Conservation (phyloP, 2,113 vertebrate genomes). For the Coptodon bakossiorum region DNA sequence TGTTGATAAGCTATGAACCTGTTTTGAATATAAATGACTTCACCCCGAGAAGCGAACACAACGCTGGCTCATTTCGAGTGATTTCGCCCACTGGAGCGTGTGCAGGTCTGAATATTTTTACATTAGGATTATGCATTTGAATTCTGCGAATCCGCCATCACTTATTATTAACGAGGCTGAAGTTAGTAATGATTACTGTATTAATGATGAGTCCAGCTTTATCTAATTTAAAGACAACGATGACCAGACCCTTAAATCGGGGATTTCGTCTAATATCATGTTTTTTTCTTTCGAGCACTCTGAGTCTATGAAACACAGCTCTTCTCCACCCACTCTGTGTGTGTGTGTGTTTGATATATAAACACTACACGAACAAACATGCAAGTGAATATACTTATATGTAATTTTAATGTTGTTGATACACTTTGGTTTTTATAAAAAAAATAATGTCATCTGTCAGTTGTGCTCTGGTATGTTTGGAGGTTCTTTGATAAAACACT, state of each 20-base stretch:
- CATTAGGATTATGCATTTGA: neutral
- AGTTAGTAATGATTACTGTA: neutral
- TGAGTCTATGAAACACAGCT: neutral
- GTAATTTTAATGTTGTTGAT: neutral
- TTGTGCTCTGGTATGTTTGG: neutral
- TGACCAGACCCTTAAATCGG: neutral
- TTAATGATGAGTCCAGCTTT: neutral
- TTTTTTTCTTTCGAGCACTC: neutral
- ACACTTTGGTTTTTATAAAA: neutral
- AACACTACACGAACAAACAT: neutral
- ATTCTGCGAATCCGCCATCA: conserved; percentile 1
- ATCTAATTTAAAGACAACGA: neutral
- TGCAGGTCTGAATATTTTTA: conserved; percentile 23
- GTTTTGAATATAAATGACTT: conserved; percentile 56
- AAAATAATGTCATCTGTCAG: neutral
- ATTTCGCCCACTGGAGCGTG: neutral
- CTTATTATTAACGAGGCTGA: neutral
- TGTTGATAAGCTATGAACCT: conserved; percentile 52
- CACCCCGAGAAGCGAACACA: neutral
- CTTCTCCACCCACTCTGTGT: neutral
- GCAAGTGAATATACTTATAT: neutral
- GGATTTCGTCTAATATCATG: neutral
- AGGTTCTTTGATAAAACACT: neutral
- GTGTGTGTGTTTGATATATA: neutral
- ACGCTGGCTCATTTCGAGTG: conserved; percentile 4